phyloP scores from a whole-genome alignment of 2,113 vertebrate species.

The Anolis carolinensis region DNA sequence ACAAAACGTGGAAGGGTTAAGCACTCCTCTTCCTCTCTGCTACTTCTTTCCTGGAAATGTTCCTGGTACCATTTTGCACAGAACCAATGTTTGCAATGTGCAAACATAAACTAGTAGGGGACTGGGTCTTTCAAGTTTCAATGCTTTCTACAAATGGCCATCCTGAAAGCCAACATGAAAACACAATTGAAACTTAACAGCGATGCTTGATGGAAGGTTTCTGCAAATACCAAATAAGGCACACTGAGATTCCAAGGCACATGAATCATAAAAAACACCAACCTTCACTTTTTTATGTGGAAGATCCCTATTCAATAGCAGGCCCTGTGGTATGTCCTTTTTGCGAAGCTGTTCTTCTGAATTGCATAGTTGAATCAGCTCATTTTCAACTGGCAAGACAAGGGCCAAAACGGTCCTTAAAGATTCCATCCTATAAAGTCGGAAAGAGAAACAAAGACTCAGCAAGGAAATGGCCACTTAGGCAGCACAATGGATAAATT shows the following conservation, averaged over 20 bases:
- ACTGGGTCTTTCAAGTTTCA: neutral
- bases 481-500: neutral
- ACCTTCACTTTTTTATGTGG: constrained; percentile 71
- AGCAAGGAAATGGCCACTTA: constrained; percentile 6
- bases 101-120: too few species aligned
- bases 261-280: neutral
- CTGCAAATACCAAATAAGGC: neutral
- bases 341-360: constrained; percentile 76
- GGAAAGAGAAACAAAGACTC: constrained; percentile 47
- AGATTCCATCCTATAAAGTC: constrained; percentile 77
- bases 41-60: neutral
- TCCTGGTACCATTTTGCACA: too few species aligned
- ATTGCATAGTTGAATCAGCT: constrained; percentile 75
- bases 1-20: neutral
- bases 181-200: neutral
- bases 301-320: constrained; percentile 71
- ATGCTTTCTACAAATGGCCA: neutral
- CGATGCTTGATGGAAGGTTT: neutral
- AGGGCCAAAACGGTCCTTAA: constrained; percentile 80
- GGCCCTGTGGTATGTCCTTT: constrained; percentile 77
- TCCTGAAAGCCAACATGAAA: neutral
- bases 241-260: neutral
- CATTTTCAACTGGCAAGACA: constrained; percentile 81
- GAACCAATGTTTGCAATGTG: neutral
- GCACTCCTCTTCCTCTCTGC: neutral